Base-by-base conservation (phyloP, 2,113 vertebrate species). In the Pelecanus crispus region DNA sequence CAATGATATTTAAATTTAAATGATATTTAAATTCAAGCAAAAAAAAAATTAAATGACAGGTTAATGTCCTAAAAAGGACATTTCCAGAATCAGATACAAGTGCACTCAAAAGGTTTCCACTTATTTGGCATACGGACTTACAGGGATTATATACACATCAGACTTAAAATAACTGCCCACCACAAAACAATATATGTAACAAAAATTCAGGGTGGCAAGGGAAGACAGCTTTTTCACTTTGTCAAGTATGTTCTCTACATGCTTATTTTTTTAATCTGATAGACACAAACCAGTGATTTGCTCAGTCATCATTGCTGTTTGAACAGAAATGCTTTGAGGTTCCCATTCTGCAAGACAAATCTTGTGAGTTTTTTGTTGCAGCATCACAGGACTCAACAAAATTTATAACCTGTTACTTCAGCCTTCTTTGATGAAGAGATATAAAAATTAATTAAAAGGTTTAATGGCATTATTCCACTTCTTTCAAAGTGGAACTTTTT, bases 351-450 rank as follows among this genome's bases (percentile, higher is more conserved):
- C 78, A 94, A 88, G 71, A 45, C 50, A 94, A 93, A 90, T 91
- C 71, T 91, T 86, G 13, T 34, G 42, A 75, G 26, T 56, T 89
- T 94, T 72, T 78, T 17, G 28, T 40, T 92, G 67, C 53, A 58
- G 70, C 78, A 82, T 50, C 44, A 86, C 26, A 81, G 89, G 53
- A 83, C 50, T 92, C 63, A 83, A 83, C 21, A 82, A 79, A 91
- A 91, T 82, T 55, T 90, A 22, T 86, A 90, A 82, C 42, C 66
- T 86, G 40, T 70, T 95, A 92, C 77, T 90, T 96, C 79, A 94
- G 72, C 9, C 32, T 90, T 82, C 82, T 92, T 63, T 92, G 85
- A 94, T 80, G 61, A 92, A 94, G 9, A 81, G 81, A 90, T 94
- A 93, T 19, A 83, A 65, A 91, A 88, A 90, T 53, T 80, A 95